These are phyloP conservation scores for Pseudopleuronectes americanus DNA, from an alignment of 2,797 vertebrate species.

Conservation along the genomic window DNA sequence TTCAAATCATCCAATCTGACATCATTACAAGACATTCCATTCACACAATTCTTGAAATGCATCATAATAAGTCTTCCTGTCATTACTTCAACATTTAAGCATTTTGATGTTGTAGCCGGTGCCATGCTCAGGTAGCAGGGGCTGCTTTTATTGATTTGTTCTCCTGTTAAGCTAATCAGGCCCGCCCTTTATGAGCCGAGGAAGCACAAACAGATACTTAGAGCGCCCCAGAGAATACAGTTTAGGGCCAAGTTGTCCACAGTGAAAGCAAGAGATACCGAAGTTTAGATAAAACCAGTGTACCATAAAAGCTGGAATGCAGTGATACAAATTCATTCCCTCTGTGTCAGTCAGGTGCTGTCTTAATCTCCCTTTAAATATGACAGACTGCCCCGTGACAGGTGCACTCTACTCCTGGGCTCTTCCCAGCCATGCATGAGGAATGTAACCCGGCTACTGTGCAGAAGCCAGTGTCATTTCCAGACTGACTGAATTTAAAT, in stretches of 20 bases:
- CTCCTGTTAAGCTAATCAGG: constrained; percentile 91
- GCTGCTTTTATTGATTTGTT: constrained; percentile 92
- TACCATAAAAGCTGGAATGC: constrained; percentile 87
- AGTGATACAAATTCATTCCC: constrained; percentile 86
- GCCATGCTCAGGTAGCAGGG: constrained; percentile 82
- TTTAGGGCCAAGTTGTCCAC: constrained; percentile 88
- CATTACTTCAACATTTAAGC: constrained; percentile 72
- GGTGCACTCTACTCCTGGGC: neutral
- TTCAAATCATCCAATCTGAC: neutral
- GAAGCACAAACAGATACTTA: constrained; percentile 88
- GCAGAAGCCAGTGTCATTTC: neutral
- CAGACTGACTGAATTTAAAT: no score
- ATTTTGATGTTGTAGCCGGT: constrained; percentile 84
- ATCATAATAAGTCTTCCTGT: constrained; percentile 13
- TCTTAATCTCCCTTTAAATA: constrained; percentile 56
- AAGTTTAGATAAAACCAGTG: constrained; percentile 88
- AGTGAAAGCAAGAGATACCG: constrained; percentile 89
- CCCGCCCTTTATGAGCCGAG: constrained; percentile 88
- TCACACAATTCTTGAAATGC: constrained; percentile 2
- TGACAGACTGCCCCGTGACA: constrained; percentile 39
- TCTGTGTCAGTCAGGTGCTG: constrained; percentile 62
- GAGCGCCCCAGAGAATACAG: constrained; percentile 86
- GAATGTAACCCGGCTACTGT: neutral
- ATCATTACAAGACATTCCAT: neutral
- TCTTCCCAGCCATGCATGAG: constrained; percentile 1